These are phyloP conservation scores for Pyrochroa serraticornis DNA, from an alignment of 2,888 invertebrate genomes.

Conservation along the genomic window DNA sequence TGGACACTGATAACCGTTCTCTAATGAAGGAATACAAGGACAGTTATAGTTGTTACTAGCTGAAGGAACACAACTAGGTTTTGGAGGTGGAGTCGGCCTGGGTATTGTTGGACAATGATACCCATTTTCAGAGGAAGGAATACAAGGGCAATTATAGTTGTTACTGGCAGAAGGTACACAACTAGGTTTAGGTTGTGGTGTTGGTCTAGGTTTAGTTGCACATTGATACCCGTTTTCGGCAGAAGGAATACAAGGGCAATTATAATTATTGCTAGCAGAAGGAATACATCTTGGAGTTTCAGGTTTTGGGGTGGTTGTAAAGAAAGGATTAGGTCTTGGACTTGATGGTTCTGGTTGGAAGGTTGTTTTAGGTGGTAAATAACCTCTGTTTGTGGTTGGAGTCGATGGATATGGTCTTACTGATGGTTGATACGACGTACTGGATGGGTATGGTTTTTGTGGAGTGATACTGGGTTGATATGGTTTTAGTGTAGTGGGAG, in stretches of 20 bases:
- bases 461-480: slow-evolving; percentile 12
- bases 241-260: slow-evolving; percentile 4
- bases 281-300: too few relatives aligned
- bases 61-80: too few relatives aligned
- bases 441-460: slow-evolving; percentile 29
- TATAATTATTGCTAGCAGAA: slow-evolving; percentile 3
- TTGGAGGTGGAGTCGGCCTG: background rate
- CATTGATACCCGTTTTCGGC: slow-evolving; percentile 1
- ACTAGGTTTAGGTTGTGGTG: slow-evolving; percentile 1
- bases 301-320: slow-evolving; percentile 28
- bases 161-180: slow-evolving; percentile 3
- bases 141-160: slow-evolving; percentile 4
- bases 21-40: too few relatives aligned
- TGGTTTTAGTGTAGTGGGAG: slow-evolving; percentile 19
- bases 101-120: background rate
- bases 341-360: slow-evolving; percentile 47
- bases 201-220: background rate
- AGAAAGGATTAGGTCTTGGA: slow-evolving; percentile 34
- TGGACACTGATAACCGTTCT: slow-evolving; percentile 48
- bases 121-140: slow-evolving; percentile 1
- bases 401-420: background rate
- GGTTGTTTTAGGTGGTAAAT: slow-evolving; percentile 22
- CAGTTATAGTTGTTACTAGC: too few relatives aligned
- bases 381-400: slow-evolving; percentile 14
- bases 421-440: slow-evolving; percentile 16